A percentile compares a stretch with the other conserved stretches of the same genome.
Evolutionary conservation across 1,140 invertebrate species (phyloP).

Genomic region (Hydropsyche tenuis): DNA sequence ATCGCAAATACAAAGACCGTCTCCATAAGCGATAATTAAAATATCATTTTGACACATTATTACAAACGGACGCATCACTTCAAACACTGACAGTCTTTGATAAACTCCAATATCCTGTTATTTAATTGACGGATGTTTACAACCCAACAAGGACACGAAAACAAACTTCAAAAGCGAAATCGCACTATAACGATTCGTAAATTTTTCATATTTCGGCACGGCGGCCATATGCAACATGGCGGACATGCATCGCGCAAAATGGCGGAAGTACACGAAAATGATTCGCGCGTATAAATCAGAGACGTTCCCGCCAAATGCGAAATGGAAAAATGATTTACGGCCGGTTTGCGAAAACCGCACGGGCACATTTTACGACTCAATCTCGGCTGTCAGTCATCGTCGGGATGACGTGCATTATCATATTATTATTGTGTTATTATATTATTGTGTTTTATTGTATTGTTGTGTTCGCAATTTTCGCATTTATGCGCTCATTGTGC

Average conservation of each 20-base stretch:
- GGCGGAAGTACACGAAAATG: conserved; percentile 14
- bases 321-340: conserved; percentile 46
- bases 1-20: too few relatives aligned
- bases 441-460: background rate
- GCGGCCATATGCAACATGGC: too few relatives aligned
- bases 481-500: background rate
- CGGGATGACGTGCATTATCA: background rate
- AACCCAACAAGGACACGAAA: background rate
- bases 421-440: background rate
- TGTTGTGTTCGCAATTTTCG: background rate
- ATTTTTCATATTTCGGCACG: too few relatives aligned
- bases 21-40: too few relatives aligned
- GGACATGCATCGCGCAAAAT: too few relatives aligned
- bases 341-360: background rate
- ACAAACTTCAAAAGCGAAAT: background rate
- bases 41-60: too few relatives aligned
- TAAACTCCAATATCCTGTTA: background rate
- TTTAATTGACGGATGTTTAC: background rate
- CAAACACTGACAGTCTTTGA: background rate
- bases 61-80: too few relatives aligned
- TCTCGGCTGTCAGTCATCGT: conserved; percentile 31
- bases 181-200: too few relatives aligned
- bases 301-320: conserved; percentile 16
- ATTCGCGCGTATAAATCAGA: conserved; percentile 18
- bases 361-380: conserved; percentile 39